Evolutionary conservation across 2,888 invertebrate genomes (phyloP).

Genomic region (Vanessa cardui): DNA sequence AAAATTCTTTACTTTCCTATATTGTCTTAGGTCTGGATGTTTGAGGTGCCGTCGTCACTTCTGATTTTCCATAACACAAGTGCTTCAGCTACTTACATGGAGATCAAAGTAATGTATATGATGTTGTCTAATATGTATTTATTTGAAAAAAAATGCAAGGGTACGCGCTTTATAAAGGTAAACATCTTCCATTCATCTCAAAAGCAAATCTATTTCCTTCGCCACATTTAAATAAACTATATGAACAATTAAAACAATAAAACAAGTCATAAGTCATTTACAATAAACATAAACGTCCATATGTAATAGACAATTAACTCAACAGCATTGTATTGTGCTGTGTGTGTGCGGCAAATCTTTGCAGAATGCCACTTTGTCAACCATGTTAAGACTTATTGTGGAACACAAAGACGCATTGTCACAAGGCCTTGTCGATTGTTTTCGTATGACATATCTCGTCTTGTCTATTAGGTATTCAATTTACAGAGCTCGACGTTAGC

Average conservation of each 20-base stretch:
- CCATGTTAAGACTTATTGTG: constrained; percentile 70
- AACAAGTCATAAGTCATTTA: constrained; percentile 54
- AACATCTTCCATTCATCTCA: too few species aligned
- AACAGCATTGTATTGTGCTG: constrained; percentile 45
- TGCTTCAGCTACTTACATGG: too few species aligned
- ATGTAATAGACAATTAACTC: constrained; percentile 62
- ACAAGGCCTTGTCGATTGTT: constrained; percentile 70
- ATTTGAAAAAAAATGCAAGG: too few species aligned
- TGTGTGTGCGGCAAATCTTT: constrained; percentile 71
- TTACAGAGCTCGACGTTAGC: constrained; percentile 33
- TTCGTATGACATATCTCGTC: constrained; percentile 40
- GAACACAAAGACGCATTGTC: constrained; percentile 68
- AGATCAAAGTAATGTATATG: too few species aligned
- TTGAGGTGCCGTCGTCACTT: too few species aligned
- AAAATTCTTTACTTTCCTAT: too few species aligned
- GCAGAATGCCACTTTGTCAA: constrained; percentile 71
- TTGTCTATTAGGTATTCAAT: constrained; percentile 40
- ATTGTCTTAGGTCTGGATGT: too few species aligned
- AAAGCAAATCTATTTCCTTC: neutral
- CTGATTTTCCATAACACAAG: too few species aligned
- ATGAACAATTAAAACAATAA: constrained; percentile 46
- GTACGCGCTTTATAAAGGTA: too few species aligned
- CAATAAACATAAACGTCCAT: constrained; percentile 54
- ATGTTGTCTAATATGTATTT: too few species aligned
- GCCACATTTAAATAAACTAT: neutral